Conservation (phyloP, 2,888 invertebrate species). For the Creontiades dilutus region DNA sequence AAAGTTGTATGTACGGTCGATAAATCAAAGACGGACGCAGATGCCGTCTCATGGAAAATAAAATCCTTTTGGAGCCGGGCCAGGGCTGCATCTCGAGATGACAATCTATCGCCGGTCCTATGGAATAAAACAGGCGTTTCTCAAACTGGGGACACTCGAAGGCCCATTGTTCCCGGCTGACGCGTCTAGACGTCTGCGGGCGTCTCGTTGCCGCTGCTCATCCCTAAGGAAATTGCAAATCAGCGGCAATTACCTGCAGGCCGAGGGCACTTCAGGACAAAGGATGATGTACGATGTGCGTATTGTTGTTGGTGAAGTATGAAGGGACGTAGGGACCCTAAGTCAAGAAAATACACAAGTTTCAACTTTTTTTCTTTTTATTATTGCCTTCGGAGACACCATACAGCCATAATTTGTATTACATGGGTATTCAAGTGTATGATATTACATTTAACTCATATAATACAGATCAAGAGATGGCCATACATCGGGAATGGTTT, state of each 20-base stretch:
- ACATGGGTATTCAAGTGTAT: no score
- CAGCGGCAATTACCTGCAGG: background rate
- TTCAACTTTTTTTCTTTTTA: no score
- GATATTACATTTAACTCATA: no score
- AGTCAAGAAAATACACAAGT: no score
- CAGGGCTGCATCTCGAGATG: conserved; percentile 26
- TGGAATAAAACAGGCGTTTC: background rate
- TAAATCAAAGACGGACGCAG: background rate
- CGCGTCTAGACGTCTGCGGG: background rate
- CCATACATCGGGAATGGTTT: no score
- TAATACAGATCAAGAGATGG: no score
- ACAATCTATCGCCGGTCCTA: background rate
- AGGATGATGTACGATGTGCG: background rate
- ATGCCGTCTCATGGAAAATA: background rate
- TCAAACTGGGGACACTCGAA: background rate
- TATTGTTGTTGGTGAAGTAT: no score
- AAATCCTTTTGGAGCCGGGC: conserved; percentile 1
- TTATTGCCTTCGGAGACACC: no score
- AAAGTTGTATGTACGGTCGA: background rate
- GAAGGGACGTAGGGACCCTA: no score
- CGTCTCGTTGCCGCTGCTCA: background rate
- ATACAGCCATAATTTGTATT: no score
- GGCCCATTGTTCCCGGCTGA: background rate
- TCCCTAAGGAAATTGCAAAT: background rate
- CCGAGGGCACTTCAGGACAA: background rate